These are phyloP conservation scores for Corydoras maculifer DNA, from an alignment of 2,113 vertebrate genomes.

Conservation along the genomic window DNA sequence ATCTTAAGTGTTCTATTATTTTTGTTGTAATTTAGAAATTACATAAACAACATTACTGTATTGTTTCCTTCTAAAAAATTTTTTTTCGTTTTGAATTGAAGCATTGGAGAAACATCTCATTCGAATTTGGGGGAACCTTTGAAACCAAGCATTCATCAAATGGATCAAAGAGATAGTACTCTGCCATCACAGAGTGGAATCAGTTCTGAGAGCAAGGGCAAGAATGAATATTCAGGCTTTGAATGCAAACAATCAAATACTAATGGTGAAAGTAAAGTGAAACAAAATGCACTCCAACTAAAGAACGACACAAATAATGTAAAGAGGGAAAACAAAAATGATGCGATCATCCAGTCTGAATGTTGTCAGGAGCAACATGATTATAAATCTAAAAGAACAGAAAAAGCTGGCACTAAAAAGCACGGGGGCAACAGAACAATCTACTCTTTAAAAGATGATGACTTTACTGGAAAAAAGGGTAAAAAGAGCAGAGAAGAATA, in stretches of 20 bases:
- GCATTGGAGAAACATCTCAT: background rate
- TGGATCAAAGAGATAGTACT: slow-evolving; percentile 23
- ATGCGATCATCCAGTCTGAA: slow-evolving; percentile 10
- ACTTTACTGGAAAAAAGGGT: background rate
- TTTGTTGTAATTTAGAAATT: too few relatives aligned
- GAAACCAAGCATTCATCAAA: slow-evolving; percentile 26
- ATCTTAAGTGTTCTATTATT: background rate
- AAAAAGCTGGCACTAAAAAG: background rate
- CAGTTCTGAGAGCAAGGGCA: slow-evolving; percentile 18
- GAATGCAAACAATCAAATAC: slow-evolving; percentile 27
- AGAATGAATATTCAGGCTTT: slow-evolving; percentile 5
- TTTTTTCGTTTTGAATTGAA: slow-evolving; percentile 12
- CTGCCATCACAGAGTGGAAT: slow-evolving; percentile 31
- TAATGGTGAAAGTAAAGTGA: slow-evolving; percentile 32
- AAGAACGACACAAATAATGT: slow-evolving; percentile 25
- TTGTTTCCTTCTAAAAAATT: background rate
- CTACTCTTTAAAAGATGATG: slow-evolving; percentile 33
- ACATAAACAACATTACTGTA: background rate
- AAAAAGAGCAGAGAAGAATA: slow-evolving; percentile 19
- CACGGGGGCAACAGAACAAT: background rate
- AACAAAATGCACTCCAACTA: slow-evolving; percentile 9
- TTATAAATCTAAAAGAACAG: background rate
- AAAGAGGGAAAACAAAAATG: slow-evolving; percentile 18
- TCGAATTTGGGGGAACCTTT: slow-evolving; percentile 9
- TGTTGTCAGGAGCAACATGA: background rate